phyloP scores from a whole-genome alignment of 1,140 invertebrate genomes.

The Papilio machaon region DNA sequence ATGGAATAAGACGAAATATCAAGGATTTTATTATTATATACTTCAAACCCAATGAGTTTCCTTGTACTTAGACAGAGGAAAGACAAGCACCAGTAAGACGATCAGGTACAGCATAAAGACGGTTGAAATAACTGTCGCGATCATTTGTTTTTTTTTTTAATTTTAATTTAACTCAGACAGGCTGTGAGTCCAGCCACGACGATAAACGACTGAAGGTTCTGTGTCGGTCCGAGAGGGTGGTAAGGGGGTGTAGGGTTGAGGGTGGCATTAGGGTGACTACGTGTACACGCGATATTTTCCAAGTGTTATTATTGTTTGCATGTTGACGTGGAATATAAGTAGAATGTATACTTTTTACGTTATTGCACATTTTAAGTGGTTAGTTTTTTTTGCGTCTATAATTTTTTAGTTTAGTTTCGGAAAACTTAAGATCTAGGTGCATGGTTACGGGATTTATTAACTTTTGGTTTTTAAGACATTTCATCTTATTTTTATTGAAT shows the following conservation, averaged over 20 bases:
- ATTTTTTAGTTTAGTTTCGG: not conserved
- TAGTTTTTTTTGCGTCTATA: not conserved
- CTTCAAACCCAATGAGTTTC: constrained; percentile 46
- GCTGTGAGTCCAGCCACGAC: not conserved
- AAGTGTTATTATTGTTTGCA: constrained; percentile 7
- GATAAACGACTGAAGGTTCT: constrained; percentile 27
- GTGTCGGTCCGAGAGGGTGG: constrained; percentile 41
- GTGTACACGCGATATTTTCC: not conserved
- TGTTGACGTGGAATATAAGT: constrained; percentile 8
- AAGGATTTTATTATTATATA: constrained; percentile 6
- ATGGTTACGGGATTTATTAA: no score
- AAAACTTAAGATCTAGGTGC: no score
- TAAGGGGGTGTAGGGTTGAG: constrained; percentile 9
- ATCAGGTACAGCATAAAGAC: constrained; percentile 76
- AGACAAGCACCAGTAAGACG: constrained; percentile 68
- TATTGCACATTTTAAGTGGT: constrained; percentile 1
- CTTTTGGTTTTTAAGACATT: no score
- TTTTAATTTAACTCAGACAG: constrained; percentile 26
- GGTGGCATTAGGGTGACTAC: constrained; percentile 23
- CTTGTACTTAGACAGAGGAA: constrained; percentile 75
- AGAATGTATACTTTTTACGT: not conserved
- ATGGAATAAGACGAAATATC: not conserved
- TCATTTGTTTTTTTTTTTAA: constrained; percentile 46
- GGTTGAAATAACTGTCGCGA: constrained; percentile 63
- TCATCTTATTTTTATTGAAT: not conserved